phyloP scores from a whole-genome alignment of 2,888 invertebrate genomes.

The Candidula unifasciata region DNA sequence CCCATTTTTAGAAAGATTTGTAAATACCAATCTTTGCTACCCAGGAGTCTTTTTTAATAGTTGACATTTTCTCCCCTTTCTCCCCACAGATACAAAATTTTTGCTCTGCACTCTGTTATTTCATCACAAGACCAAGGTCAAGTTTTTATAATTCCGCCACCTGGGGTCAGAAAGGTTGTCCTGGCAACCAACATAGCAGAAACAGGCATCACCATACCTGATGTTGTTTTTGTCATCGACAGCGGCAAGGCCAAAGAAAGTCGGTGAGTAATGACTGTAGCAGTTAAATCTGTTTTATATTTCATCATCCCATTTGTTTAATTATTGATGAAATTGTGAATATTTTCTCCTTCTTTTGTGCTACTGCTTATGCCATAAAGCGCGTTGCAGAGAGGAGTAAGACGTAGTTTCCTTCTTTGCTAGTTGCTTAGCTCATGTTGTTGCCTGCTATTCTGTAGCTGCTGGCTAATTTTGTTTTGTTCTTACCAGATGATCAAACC shows the following conservation, averaged over 20 bases:
- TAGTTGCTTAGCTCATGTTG: too few species aligned
- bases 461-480: too few species aligned
- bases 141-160: constrained; percentile 70
- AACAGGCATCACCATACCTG: constrained; percentile 77
- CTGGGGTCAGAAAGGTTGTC: constrained; percentile 73
- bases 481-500: too few species aligned
- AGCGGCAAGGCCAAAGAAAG: constrained; percentile 76
- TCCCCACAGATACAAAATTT: constrained; percentile 66
- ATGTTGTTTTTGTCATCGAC: constrained; percentile 77
- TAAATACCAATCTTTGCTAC: neutral
- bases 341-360: too few species aligned
- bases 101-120: constrained; percentile 75
- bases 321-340: too few species aligned
- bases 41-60: neutral
- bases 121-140: constrained; percentile 73
- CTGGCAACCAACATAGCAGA: constrained; percentile 77
- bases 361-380: too few species aligned
- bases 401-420: too few species aligned
- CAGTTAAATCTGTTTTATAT: too few species aligned
- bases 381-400: too few species aligned
- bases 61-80: neutral
- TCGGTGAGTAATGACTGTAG: constrained; percentile 60
- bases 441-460: too few species aligned
- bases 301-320: too few species aligned
- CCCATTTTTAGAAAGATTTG: too few species aligned